Evolutionary conservation across 2,888 invertebrate species (phyloP), one percentile per base, ranked within the genome.

Genomic region (Spilosoma lubricipeda): DNA sequence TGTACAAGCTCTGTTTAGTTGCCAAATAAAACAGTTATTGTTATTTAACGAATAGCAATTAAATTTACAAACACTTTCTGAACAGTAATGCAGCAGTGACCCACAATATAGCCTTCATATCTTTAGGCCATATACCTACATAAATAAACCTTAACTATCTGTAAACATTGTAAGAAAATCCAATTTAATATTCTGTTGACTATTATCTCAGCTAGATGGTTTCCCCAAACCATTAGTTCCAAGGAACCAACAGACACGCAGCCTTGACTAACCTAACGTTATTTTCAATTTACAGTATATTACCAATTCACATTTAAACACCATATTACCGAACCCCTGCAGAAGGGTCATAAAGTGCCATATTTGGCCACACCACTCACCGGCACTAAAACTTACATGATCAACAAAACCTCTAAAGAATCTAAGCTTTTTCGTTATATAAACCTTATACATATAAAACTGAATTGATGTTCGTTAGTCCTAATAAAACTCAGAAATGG

Each of bases 231-330:
- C 23, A n/a, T 56, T 56, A n/a, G 56, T 56, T n/a, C 13, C 9
- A 80, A 82, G 77, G 20, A 36, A 71, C 76, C 84, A 79, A 87
- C 85, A 86, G 86, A 87, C 83, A 85, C 83, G 77, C 72, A 74
- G 81, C 45, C 11, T 45, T 65, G 20, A 27, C 48, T 20, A 18
- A 18, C n/a, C 27, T 56, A 59, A 59, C 39, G 33, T 59, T 52
- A 42, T 67, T 72, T 59, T 67, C 72, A 67, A 59, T 67, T 72
- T 67, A 42, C n/a, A 59, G 42, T 67, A 56, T 59, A 72, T 59
- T 67, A 45, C 72, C 72, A 72, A 67, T 72, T 72, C 56, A 59
- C 59, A 59, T 56, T 59, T 36, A 64, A 20, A 36, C 33, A 23
- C n/a, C 30, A 11, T 67, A 52, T 23, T 59, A 48, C 39, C 23